Evolutionary conservation across 2,888 invertebrate genomes (phyloP).

Genomic region (Diogma glabrata): DNA sequence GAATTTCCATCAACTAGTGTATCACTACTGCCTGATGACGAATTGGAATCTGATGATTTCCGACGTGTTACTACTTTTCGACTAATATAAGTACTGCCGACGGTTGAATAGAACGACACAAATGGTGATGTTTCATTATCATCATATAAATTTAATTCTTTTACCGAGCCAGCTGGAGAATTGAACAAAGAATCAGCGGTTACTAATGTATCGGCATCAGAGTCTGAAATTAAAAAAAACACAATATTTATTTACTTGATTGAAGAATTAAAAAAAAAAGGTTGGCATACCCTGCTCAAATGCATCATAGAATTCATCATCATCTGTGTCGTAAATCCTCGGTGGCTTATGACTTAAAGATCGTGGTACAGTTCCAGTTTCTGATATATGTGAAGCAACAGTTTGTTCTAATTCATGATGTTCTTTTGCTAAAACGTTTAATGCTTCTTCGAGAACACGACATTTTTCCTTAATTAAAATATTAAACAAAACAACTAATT

Average conservation of each 20-base stretch:
- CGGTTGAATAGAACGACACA: neutral
- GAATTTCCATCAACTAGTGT: conserved; percentile 18
- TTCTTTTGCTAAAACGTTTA: conserved; percentile 53
- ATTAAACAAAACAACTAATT: neutral
- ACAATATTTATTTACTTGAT: neutral
- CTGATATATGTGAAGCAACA: conserved; percentile 44
- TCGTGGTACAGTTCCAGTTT: conserved; percentile 18
- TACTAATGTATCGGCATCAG: conserved; percentile 36
- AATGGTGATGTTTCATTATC: conserved; percentile 2
- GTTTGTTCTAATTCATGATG: conserved; percentile 57
- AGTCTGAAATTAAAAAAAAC: conserved; percentile 28
- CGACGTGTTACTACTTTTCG: conserved; percentile 12
- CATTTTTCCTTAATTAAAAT: conserved; percentile 40
- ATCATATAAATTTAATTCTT: conserved; percentile 17
- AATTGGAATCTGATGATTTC: conserved; percentile 18
- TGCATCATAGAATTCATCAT: conserved; percentile 35
- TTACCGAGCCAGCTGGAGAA: conserved; percentile 19
- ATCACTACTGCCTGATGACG: conserved; percentile 19
- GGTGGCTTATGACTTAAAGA: conserved; percentile 24
- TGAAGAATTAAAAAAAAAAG: neutral
- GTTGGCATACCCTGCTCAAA: conserved; percentile 34
- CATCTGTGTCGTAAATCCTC: conserved; percentile 31
- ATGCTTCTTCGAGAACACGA: conserved; percentile 52
- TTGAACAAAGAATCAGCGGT: conserved; percentile 25
- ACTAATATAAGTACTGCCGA: conserved; percentile 12